Conservation (phyloP, 2,113 vertebrate genomes). For the Carassius gibelio region DNA sequence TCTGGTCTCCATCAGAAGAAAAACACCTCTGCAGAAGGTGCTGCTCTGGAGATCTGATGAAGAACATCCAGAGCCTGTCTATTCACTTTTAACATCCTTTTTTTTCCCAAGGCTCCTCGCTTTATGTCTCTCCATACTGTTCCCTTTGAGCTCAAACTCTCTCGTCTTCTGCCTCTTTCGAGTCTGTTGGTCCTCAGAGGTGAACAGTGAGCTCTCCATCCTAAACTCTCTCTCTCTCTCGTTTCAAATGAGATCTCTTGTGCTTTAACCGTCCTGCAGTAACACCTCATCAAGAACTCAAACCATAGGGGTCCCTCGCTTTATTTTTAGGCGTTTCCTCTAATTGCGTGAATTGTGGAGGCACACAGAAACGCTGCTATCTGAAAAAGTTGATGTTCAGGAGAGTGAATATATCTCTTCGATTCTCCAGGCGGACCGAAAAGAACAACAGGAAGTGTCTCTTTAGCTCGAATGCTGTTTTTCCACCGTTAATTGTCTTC, state of each 20-base stretch:
- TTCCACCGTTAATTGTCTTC: neutral
- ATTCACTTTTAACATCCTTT: neutral
- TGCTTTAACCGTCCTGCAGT: neutral
- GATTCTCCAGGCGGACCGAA: neutral
- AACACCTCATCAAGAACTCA: conserved; percentile 13
- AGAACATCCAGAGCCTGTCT: neutral
- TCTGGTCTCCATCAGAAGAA: neutral
- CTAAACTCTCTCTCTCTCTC: neutral
- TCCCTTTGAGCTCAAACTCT: neutral
- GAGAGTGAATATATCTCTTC: neutral
- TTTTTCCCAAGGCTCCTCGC: neutral
- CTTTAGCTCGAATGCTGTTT: neutral
- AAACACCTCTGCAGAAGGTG: neutral
- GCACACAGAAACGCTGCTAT: neutral
- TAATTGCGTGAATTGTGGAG: neutral
- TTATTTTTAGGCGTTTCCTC: neutral
- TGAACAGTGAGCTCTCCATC: conserved; percentile 4
- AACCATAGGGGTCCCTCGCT: conserved; percentile 14
- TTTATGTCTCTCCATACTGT: neutral
- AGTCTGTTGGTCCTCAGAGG: conserved; percentile 10
- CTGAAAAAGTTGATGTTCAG: neutral
- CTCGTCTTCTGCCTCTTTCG: neutral
- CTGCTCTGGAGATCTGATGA: neutral
- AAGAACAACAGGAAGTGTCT: neutral
- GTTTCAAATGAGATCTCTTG: conserved; percentile 4